A percentile compares a stretch with the other conserved stretches of the same genome.
Conservation (phyloP, 2,113 vertebrate genomes). For the Bufo bufo region DNA sequence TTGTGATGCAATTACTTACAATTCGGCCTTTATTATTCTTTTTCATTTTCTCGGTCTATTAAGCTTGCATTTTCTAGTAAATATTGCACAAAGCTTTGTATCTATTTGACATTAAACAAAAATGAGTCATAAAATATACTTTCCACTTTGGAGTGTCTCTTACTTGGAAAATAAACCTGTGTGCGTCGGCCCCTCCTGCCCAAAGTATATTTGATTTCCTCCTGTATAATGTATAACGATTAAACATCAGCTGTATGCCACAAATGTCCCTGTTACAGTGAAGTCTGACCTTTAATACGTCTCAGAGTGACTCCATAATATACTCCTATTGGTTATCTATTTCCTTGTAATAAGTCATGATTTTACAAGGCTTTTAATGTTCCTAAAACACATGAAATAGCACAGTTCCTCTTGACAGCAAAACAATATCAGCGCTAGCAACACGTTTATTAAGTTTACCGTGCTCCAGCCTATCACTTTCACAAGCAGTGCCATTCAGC, state of each 20-base stretch:
- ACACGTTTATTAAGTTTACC: conserved; percentile 38
- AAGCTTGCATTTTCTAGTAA: neutral
- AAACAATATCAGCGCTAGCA: conserved; percentile 18
- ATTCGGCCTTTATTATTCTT: neutral
- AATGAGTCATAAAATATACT: conserved; percentile 44
- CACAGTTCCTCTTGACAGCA: conserved; percentile 31
- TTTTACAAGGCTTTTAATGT: conserved; percentile 14
- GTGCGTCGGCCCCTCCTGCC: conserved; percentile 8
- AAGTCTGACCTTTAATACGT: neutral
- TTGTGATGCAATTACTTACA: neutral
- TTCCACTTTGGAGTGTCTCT: conserved; percentile 2
- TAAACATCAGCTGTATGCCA: neutral
- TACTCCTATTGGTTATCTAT: neutral
- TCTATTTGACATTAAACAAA: conserved; percentile 42
- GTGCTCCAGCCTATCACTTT: conserved; percentile 43
- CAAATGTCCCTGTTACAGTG: neutral
- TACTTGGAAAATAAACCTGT: conserved; percentile 26
- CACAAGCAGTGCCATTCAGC: conserved; percentile 21
- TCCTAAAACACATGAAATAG: conserved; percentile 28
- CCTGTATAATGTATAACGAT: conserved; percentile 5
- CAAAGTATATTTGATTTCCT: conserved; percentile 16
- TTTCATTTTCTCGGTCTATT: neutral
- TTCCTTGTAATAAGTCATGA: conserved; percentile 18
- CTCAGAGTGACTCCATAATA: conserved; percentile 2
- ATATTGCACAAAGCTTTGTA: conserved; percentile 12